Base-by-base conservation (phyloP, 1,140 invertebrate genomes). In the Lepidurus packardi region DNA sequence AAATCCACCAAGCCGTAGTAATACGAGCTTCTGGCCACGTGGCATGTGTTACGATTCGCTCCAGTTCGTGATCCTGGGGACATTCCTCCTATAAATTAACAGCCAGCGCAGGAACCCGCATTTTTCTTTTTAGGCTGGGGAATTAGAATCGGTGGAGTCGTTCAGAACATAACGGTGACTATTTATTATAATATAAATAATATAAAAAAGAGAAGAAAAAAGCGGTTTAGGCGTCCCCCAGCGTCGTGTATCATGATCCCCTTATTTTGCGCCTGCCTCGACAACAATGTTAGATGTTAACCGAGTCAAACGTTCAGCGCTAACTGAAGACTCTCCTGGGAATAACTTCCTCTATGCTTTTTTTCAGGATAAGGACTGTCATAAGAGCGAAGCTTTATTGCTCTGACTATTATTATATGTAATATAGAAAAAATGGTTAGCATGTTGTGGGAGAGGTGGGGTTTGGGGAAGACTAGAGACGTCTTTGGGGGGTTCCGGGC, bases 351-450 rank as follows among this genome's bases (percentile, higher is more conserved):
- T n/a, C 53, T 65, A n/a, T 65, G 16, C n/a, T 65, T 9, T 65
- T 65, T 65, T 65, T 7, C 21, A 65, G 53, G 53, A n/a, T 7
- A 21, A 65, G 53, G 53, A 7, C 13, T 65, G 53, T 65, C 53
- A 65, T 65, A 65, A 65, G 53, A 65, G 53, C 21, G 53, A 65
- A 47, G 53, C 53, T 65, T 65, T 65, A 65, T 65, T 65, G 53
- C 53, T 7, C 13, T 9, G 8, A 65, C 16, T 65, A 65, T 11
- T 16, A 65, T 11, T 16, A 65, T 65, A 21, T 65, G 16, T 9
- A 13, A 65, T 65, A 65, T 65, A 65, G 21, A 65, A 65, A 65
- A 65, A 65, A 16, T 65, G 47, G 47, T 65, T 65, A 65, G 47
- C 11, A 65, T 8, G 47, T 13, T 65, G 47, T 13, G 16, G 16